These are phyloP conservation scores for Syrrhaptes paradoxus DNA, from an alignment of 2,113 vertebrate species.

Conservation along the genomic window DNA sequence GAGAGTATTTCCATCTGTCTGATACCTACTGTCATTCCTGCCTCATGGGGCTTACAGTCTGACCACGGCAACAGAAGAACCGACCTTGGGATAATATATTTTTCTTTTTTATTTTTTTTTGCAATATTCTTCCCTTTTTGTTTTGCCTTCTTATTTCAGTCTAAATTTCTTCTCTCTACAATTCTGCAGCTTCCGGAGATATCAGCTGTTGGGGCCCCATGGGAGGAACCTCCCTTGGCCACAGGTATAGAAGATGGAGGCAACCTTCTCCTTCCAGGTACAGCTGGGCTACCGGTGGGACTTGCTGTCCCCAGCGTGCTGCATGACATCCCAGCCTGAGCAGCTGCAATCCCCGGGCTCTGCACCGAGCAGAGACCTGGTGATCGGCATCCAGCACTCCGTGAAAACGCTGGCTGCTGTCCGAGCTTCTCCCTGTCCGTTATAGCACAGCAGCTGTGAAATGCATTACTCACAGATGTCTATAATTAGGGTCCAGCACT, in stretches of 20 bases:
- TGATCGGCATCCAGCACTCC: fast-evolving
- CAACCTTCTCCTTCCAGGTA: not conserved
- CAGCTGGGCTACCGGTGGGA: not conserved
- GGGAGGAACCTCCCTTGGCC: not conserved
- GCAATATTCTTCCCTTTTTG: not conserved
- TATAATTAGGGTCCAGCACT: constrained; percentile 7
- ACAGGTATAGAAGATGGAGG: not conserved
- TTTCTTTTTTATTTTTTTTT: not conserved
- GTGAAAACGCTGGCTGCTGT: not conserved
- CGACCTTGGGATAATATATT: not conserved
- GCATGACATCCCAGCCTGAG: not conserved
- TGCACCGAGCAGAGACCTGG: fast-evolving
- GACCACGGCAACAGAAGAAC: not conserved
- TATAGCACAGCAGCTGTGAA: constrained; percentile 53
- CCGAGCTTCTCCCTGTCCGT: not conserved
- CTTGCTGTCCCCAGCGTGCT: not conserved
- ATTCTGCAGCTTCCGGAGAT: not conserved
- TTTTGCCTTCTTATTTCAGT: not conserved
- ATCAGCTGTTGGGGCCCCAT: not conserved
- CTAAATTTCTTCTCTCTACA: not conserved
- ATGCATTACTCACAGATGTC: not conserved
- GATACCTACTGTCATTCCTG: not conserved
- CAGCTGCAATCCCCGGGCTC: not conserved
- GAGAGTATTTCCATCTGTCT: not conserved
- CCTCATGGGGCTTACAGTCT: not conserved